A percentile compares a stretch with the other conserved stretches of the same genome.
Conservation (phyloP, 2,888 invertebrate genomes). For the Girardia tigrina region DNA sequence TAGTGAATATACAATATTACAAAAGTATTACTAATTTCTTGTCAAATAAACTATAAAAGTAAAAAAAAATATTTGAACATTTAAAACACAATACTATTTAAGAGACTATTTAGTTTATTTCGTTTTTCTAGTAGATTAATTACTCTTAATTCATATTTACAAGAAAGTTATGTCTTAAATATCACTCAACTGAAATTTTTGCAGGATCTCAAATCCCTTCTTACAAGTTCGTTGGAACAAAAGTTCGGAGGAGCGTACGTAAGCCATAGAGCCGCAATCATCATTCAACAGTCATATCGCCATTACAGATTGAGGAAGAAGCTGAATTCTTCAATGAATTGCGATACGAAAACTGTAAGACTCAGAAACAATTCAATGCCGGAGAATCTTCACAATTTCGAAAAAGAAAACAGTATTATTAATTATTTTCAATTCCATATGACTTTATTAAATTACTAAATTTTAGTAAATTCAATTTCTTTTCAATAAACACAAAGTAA, state of each 20-base stretch:
- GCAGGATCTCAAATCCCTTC: conserved; percentile 8
- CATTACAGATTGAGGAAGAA: neutral
- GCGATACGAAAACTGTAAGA: neutral
- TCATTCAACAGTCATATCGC: neutral
- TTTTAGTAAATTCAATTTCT: too few relatives aligned
- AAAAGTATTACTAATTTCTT: neutral
- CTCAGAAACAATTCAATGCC: conserved; percentile 11
- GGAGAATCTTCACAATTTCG: neutral
- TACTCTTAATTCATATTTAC: neutral
- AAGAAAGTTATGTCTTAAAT: too few relatives aligned
- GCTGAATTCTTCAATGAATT: neutral
- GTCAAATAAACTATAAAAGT: neutral
- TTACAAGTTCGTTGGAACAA: neutral
- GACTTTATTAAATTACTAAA: too few relatives aligned
- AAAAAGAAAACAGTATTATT: neutral
- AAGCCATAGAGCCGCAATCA: neutral
- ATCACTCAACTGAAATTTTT: too few relatives aligned
- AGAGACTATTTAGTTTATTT: neutral
- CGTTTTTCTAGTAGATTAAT: neutral
- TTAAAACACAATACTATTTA: neutral
- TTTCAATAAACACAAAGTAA: too few relatives aligned
- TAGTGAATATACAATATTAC: neutral
- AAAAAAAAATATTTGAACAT: neutral
- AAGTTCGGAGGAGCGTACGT: neutral
- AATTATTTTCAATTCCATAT: too few relatives aligned